Evolutionary conservation across 2,888 invertebrate species (phyloP).

Genomic region (Rotaria magnacalcarata): DNA sequence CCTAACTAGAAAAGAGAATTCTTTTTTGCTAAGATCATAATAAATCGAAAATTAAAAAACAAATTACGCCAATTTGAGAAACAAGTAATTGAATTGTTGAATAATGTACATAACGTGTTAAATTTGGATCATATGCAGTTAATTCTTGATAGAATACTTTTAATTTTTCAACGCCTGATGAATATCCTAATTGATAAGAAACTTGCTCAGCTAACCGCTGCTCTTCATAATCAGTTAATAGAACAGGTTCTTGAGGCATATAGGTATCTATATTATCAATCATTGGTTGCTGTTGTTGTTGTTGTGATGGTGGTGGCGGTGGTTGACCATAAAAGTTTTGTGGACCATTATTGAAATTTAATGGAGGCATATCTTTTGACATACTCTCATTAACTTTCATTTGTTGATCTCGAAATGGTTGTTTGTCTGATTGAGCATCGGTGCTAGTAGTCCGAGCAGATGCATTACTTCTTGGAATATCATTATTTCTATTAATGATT

Average conservation of each 20-base stretch:
- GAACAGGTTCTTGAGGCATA: conserved; percentile 51
- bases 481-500: neutral
- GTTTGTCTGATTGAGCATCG: neutral
- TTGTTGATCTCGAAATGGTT: neutral
- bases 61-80: conserved; percentile 49
- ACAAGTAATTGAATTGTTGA: conserved; percentile 50
- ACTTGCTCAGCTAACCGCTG: conserved; percentile 49
- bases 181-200: conserved; percentile 49
- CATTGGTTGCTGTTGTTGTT: no score
- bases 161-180: conserved; percentile 49
- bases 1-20: conserved; percentile 49
- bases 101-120: conserved; percentile 51
- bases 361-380: neutral
- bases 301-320: neutral
- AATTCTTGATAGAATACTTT: conserved; percentile 53
- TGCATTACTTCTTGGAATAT: neutral
- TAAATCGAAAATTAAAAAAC: neutral
- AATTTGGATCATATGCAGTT: conserved; percentile 50
- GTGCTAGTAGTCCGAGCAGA: neutral
- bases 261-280: conserved; percentile 47
- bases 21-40: neutral
- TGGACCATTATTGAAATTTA: neutral
- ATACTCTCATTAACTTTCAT: neutral
- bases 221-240: conserved; percentile 49
- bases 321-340: neutral